phyloP scores from a whole-genome alignment of 2,797 vertebrate species.

The Chanos chanos region DNA sequence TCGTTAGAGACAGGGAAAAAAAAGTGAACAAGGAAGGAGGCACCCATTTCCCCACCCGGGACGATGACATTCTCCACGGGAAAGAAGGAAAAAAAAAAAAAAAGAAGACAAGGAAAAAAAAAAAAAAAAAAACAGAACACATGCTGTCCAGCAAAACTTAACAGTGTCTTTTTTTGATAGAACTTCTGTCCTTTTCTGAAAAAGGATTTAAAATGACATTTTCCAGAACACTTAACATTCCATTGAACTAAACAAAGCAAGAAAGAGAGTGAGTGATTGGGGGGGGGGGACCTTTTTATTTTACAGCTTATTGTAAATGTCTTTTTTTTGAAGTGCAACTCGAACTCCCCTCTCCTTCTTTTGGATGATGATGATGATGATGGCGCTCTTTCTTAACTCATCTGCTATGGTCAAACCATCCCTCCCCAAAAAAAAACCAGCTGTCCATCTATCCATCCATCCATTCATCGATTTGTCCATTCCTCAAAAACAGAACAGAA shows the following conservation, averaged over 20 bases:
- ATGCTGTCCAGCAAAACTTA: conserved; percentile 80
- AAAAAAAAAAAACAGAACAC: conserved; percentile 57
- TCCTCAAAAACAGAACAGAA: conserved; percentile 19
- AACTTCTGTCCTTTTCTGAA: conserved; percentile 72
- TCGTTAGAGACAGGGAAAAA: conserved; percentile 80
- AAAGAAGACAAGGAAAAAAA: conserved; percentile 41
- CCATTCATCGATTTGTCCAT: conserved; percentile 24
- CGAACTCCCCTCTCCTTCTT: conserved; percentile 67
- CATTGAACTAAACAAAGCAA: conserved; percentile 89
- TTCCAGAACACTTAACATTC: conserved; percentile 93
- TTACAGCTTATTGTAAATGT: conserved; percentile 75
- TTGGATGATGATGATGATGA: conserved; percentile 60
- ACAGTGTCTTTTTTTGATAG: conserved; percentile 45
- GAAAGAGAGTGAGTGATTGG: conserved; percentile 66
- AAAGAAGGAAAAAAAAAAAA: conserved; percentile 77
- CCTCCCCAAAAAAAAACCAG: conserved; percentile 18
- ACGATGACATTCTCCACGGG: conserved; percentile 83
- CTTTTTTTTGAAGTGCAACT: conserved; percentile 70
- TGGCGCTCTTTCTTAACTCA: conserved; percentile 75
- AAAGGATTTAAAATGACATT: conserved; percentile 97
- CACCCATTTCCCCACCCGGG: conserved; percentile 84
- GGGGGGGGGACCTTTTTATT: conserved; percentile 69
- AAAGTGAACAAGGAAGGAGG: conserved; percentile 91
- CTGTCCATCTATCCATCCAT: conserved; percentile 40
- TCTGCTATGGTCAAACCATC: conserved; percentile 20